A percentile compares a stretch with the other conserved stretches of the same genome.
These are phyloP conservation scores for Cromileptes altivelis DNA, from an alignment of 2,113 vertebrate genomes.

Conservation along the genomic window DNA sequence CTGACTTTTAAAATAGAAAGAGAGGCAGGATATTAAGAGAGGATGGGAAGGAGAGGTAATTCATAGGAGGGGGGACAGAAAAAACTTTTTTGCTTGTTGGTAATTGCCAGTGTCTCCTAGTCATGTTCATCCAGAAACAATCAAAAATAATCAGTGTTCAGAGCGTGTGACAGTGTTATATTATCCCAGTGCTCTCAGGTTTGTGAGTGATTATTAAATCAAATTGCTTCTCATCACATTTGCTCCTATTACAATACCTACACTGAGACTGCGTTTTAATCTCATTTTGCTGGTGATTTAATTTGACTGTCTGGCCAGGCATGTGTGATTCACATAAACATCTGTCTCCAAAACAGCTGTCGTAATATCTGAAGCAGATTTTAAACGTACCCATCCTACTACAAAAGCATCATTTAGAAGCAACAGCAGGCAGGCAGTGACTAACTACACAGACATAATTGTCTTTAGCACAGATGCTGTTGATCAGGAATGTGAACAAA, in stretches of 20 bases:
- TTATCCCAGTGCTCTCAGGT: constrained; percentile 8
- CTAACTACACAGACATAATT: constrained; percentile 26
- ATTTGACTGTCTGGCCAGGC: constrained; percentile 41
- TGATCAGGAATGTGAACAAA: constrained; percentile 43
- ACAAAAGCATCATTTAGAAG: constrained; percentile 7
- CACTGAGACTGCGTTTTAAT: constrained; percentile 7
- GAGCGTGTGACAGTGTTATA: neutral
- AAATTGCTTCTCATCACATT: constrained; percentile 20
- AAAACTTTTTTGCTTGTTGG: neutral
- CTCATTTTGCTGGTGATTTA: constrained; percentile 25
- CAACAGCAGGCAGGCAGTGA: constrained; percentile 12
- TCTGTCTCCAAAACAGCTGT: constrained; percentile 38
- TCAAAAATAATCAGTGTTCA: neutral
- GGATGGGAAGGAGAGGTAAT: neutral
- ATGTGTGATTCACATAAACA: constrained; percentile 23
- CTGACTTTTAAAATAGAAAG: neutral
- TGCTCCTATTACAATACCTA: constrained; percentile 18
- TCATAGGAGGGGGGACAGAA: neutral
- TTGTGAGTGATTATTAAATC: constrained; percentile 14
- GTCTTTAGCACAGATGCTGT: constrained; percentile 45
- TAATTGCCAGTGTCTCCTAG: neutral
- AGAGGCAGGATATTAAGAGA: neutral
- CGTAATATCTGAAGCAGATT: constrained; percentile 6
- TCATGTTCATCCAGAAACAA: neutral
- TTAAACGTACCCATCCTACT: constrained; percentile 10